Base-by-base conservation (phyloP, 2,888 invertebrate species). In the Phlogophora meticulosa region DNA sequence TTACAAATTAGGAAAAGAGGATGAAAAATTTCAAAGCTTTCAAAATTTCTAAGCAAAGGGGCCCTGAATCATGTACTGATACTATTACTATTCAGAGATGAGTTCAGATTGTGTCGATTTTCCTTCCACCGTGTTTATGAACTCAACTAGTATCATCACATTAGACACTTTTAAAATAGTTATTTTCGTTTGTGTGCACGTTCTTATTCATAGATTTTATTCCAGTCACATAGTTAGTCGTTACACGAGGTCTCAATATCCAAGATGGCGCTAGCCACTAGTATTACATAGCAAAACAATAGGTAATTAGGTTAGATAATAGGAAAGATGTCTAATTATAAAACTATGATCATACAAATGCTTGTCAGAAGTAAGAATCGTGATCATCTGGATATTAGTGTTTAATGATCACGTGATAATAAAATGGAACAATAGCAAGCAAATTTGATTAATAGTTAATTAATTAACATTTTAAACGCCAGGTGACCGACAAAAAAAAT, bases 271-370 rank as follows among this genome's bases (percentile, higher is more conserved):
- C 11, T 22, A 32, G 32, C 4, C 20, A 24, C 11, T 20, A 24
- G 7, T 46, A 42, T 71, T 28, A 32, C 22, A n/a, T 11, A 38
- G 20, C 42, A 28, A 63, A 64, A 70, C 64, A 72, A 64, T 72
- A 51, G 65, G 0, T 22, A 22, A 36, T 56, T 64, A 64, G 36
- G 17, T 65, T 71, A 72, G 42, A 42, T 52, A 72, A 72, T 65
- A n/a, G 43, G 20, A 72, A 45, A 45, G 38, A 38, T 10, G 7
- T 42, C 38, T 72, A 43, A 63, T 56, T 64, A 51, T 40, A 22
- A 51, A 63, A 10, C 32, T 38, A 28, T 51, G 17, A 64, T 24
- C 48, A 51, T 24, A 38, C 24, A 51, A 64, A 28, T 45, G 20
- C 24, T 38, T 49, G 28, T 45, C 55, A 55, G 55, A 43, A 15